Evolutionary conservation across 2,888 invertebrate species (phyloP).

Genomic region (Poecilus cupreus): DNA sequence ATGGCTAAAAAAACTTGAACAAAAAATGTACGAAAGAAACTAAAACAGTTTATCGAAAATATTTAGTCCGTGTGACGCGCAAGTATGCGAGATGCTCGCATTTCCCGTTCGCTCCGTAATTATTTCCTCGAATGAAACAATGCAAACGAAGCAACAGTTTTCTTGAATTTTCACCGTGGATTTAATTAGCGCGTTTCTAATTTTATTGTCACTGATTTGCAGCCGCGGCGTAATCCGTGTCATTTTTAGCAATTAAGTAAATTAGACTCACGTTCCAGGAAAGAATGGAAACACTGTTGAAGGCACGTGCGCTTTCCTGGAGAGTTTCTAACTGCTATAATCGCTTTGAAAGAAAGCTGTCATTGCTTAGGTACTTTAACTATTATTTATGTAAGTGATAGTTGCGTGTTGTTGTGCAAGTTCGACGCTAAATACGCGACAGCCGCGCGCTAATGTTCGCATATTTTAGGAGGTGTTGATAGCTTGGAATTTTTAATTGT

Average conservation of each 20-base stretch:
- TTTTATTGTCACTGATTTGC: constrained; percentile 27
- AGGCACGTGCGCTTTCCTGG: constrained; percentile 10
- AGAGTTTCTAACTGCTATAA: not conserved
- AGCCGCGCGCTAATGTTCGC: not conserved
- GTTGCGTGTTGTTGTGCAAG: not conserved
- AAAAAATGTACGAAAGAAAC: not conserved
- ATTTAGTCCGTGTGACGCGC: not conserved
- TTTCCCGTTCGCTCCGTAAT: not conserved
- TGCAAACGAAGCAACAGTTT: not conserved
- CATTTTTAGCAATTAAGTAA: constrained; percentile 39
- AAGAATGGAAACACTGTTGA: constrained; percentile 1
- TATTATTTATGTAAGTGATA: not conserved
- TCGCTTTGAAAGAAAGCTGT: not conserved
- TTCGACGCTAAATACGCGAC: not conserved
- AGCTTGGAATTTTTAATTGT: too few species aligned
- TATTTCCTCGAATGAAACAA: not conserved
- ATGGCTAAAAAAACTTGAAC: not conserved
- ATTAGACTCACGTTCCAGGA: constrained; percentile 16
- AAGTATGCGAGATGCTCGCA: not conserved
- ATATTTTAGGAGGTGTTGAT: too few species aligned
- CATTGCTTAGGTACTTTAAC: not conserved
- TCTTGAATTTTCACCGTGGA: constrained; percentile 17
- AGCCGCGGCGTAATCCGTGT: constrained; percentile 29
- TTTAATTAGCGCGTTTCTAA: constrained; percentile 40
- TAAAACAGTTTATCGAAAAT: not conserved